These are phyloP conservation scores for Helleia helle DNA, from an alignment of 2,888 invertebrate genomes.

Conservation along the genomic window DNA sequence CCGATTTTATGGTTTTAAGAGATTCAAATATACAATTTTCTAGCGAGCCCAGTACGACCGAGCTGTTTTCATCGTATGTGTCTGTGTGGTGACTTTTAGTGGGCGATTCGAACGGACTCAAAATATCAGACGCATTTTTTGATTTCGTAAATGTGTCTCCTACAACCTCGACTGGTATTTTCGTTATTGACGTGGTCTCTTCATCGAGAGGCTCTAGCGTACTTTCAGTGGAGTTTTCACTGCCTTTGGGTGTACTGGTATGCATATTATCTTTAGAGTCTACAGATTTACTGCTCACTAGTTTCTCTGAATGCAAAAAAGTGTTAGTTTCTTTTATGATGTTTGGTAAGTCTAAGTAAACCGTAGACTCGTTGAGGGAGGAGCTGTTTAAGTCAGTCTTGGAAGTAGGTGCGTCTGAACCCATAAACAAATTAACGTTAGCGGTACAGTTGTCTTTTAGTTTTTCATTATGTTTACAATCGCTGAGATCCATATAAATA, in stretches of 20 bases:
- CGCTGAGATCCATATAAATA: constrained; percentile 56
- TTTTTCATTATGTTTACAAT: constrained; percentile 38
- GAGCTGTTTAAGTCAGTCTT: constrained; percentile 24
- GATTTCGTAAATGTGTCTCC: constrained; percentile 36
- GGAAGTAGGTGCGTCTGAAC: constrained; percentile 28
- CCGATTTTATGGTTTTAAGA: constrained; percentile 61
- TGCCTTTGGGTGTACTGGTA: constrained; percentile 53
- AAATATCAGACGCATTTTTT: constrained; percentile 39
- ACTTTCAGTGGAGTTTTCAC: constrained; percentile 38
- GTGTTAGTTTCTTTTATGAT: constrained; percentile 39
- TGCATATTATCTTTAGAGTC: constrained; percentile 28
- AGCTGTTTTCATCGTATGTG: constrained; percentile 63
- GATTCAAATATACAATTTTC: constrained; percentile 70
- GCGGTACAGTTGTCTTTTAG: constrained; percentile 30
- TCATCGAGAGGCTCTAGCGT: constrained; percentile 31
- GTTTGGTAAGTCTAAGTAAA: constrained; percentile 59
- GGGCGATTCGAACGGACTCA: constrained; percentile 61
- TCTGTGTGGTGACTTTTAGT: constrained; percentile 61
- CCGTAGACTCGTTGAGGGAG: constrained; percentile 48
- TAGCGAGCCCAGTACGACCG: constrained; percentile 74
- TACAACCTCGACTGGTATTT: constrained; percentile 33
- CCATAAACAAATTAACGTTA: constrained; percentile 29
- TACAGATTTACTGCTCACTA: constrained; percentile 27
- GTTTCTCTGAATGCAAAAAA: constrained; percentile 48
- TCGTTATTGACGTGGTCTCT: constrained; percentile 32